Evolutionary conservation across 2,888 invertebrate genomes (phyloP).

Genomic region (Drosophila colorata): DNA sequence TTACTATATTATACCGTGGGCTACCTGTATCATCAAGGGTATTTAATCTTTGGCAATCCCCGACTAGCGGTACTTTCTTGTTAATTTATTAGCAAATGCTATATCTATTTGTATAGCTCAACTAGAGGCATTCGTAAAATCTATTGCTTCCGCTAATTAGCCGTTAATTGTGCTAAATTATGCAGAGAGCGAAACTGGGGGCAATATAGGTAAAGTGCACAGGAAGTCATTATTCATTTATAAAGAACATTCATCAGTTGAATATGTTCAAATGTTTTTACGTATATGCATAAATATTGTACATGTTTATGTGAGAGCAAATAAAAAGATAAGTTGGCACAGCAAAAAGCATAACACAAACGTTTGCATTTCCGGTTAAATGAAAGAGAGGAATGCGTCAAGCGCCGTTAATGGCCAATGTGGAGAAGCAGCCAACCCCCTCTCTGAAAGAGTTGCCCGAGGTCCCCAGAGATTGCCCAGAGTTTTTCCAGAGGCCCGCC

Average conservation of each 20-base stretch:
- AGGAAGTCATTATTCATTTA: conserved; percentile 59
- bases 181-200: conserved; percentile 18
- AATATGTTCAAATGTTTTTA: conserved; percentile 39
- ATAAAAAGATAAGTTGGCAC: conserved; percentile 69
- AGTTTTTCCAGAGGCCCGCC: conserved; percentile 28
- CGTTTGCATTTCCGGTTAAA: conserved; percentile 79
- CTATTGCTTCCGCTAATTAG: conserved; percentile 54
- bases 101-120: neutral
- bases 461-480: conserved; percentile 19
- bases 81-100: conserved; percentile 5
- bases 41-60: neutral
- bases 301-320: conserved; percentile 13
- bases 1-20: neutral
- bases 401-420: conserved; percentile 56
- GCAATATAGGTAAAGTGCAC: conserved; percentile 32
- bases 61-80: neutral
- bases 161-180: conserved; percentile 49
- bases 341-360: conserved; percentile 68
- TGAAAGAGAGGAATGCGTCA: conserved; percentile 59
- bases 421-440: neutral
- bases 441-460: neutral
- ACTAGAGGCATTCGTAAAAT: conserved; percentile 25
- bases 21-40: neutral
- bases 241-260: conserved; percentile 46
- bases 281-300: conserved; percentile 24